Evolutionary conservation across 2,113 vertebrate species (phyloP), one percentile per base, ranked within the genome.

Genomic region (Spea multiplicata): DNA sequence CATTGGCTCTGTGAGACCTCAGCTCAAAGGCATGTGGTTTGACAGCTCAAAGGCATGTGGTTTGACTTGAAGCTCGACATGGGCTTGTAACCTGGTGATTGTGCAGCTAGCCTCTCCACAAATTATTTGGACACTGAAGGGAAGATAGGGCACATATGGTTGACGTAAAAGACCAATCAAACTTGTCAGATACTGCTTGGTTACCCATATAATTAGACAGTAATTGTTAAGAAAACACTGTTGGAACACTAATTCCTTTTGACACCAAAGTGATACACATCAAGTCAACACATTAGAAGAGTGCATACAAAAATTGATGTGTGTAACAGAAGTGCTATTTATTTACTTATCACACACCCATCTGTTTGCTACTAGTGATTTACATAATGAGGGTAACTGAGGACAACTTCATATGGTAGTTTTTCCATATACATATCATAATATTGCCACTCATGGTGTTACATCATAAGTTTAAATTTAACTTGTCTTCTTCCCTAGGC

Each of bases 251-350:
- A 64, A 16, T 64, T 64, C 61, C 61, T 30, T 64, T 64, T 64
- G 61, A 16, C 61, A 16, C 61, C 61, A 8, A 17, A 64, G 16
- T 16, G 30, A 30, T 64, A 64, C 16, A 64, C 30, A 30, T 30
- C 30, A 30, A 64, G n/a, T 64, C 61, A 64, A 64, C 61, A 64
- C 61, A 17, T 64, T 64, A 30, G 61, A 16, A 64, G 61, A 64
- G 61, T 17, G 61, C n/a, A 14, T 17, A 64, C 61, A 64, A 64
- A 64, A 30, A 17, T 16, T 64, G 61, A 30, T 30, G 30, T 64
- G 61, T 64, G 8, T 30, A 64, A 16, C n/a, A 30, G 61, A 64
- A 30, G 61, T 64, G 61, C 61, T 59, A 59, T 59, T 59, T 59
- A 59, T 59, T 13, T 59, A 12, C 55, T 13, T 13, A 59, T 59